Evolutionary conservation across 2,113 vertebrate species (phyloP).

Genomic region (Phyllostomus hastatus): DNA sequence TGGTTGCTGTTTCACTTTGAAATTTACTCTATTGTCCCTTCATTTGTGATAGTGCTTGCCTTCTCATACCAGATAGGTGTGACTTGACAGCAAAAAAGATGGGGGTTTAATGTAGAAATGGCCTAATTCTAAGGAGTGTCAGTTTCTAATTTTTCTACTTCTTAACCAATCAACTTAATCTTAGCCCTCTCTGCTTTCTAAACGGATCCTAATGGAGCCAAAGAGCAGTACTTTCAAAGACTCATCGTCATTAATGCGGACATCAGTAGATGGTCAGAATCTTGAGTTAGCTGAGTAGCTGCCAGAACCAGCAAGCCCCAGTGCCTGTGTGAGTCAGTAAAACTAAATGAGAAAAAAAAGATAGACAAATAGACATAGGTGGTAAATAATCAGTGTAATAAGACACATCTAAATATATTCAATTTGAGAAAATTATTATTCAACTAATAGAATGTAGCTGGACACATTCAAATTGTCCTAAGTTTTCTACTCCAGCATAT

Average conservation of each 20-base stretch:
- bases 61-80: not conserved
- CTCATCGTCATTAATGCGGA: not conserved
- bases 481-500: not conserved
- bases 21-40: not conserved
- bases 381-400: not conserved
- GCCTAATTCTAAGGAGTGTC: not conserved
- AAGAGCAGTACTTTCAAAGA: not conserved
- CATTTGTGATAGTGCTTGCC: not conserved
- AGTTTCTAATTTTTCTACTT: not conserved
- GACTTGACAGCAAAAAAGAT: not conserved
- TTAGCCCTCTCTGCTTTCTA: not conserved
- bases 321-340: not conserved
- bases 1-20: not conserved
- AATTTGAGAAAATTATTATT: not conserved
- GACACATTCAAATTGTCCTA: not conserved
- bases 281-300: not conserved
- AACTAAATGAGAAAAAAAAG: not conserved
- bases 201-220: not conserved
- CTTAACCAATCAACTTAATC: not conserved
- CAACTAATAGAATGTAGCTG: not conserved
- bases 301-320: not conserved
- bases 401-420: not conserved
- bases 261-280: not conserved
- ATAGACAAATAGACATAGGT: not conserved
- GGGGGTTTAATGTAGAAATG: not conserved